Percentiles rank a stretch among this genome's conserved stretches.
Conservation (phyloP, 2,113 vertebrate species). For the Rhea americana region DNA sequence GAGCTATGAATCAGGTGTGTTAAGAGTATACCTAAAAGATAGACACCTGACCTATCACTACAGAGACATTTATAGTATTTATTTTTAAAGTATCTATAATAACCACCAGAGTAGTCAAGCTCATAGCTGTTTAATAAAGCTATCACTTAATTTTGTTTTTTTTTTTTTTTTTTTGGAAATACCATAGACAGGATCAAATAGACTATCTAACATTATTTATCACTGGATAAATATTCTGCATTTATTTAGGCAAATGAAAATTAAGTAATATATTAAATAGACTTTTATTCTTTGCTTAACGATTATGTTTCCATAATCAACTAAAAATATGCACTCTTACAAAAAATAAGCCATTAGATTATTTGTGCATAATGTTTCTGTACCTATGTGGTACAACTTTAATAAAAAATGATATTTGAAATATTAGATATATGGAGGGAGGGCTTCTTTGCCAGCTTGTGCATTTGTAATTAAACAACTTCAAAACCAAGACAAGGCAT, state of each 20-base stretch:
- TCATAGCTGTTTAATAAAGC: not conserved
- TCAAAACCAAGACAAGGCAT: not conserved
- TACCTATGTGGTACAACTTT: not conserved
- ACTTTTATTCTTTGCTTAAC: not conserved
- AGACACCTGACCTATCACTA: not conserved
- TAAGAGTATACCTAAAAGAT: not conserved
- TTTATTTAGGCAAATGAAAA: not conserved
- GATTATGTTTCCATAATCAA: not conserved
- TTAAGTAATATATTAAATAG: not conserved
- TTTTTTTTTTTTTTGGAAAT: not conserved
- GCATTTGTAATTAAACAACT: not conserved
- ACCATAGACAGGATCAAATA: not conserved
- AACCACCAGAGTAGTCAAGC: not conserved
- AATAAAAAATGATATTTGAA: not conserved
- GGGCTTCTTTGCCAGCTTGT: not conserved
- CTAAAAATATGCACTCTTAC: not conserved
- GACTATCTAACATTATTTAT: not conserved
- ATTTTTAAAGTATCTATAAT: not conserved
- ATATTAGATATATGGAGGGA: not conserved
- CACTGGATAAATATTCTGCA: not conserved
- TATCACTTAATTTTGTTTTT: not conserved
- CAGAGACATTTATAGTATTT: not conserved
- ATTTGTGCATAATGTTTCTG: not conserved
- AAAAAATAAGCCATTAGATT: not conserved
- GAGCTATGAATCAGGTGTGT: not conserved